A percentile compares a stretch with the other conserved stretches of the same genome.
phyloP scores from a whole-genome alignment of 2,113 vertebrate species.

The Conger conger region DNA sequence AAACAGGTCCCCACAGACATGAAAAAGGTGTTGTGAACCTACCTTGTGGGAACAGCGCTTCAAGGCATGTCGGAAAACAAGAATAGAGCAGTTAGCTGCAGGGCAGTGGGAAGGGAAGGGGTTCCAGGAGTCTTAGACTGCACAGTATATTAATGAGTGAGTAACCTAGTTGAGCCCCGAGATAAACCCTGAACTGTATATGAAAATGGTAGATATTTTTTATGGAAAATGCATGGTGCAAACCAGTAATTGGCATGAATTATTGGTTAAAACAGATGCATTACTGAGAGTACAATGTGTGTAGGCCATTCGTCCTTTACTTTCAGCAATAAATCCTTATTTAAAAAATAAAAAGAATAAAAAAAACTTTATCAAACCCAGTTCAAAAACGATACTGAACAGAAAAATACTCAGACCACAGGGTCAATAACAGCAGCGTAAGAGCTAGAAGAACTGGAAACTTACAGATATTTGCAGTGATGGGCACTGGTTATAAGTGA shows the following conservation, averaged over 20 bases:
- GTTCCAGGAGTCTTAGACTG: not conserved
- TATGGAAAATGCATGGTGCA: not conserved
- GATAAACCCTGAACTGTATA: not conserved
- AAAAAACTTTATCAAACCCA: not conserved
- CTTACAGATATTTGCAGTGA: not conserved
- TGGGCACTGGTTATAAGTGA: not conserved
- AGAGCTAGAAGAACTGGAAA: not conserved
- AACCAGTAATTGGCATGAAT: not conserved
- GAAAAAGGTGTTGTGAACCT: slow-evolving; percentile 14
- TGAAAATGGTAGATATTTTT: not conserved
- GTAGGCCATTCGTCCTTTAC: not conserved
- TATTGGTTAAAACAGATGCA: not conserved
- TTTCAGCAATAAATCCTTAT: not conserved
- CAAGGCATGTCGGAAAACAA: slow-evolving; percentile 25
- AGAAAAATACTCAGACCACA: not conserved
- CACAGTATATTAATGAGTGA: not conserved
- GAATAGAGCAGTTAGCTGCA: slow-evolving; percentile 23
- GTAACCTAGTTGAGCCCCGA: not conserved
- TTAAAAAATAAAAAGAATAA: no score
- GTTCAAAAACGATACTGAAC: not conserved
- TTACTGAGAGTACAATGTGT: not conserved
- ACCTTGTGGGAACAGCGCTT: slow-evolving; percentile 26
- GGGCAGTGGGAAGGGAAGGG: slow-evolving; percentile 7
- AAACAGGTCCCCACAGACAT: slow-evolving; percentile 23
- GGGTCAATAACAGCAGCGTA: not conserved